phyloP scores from a whole-genome alignment of 2,888 invertebrate species.

The Trachelus stipa region DNA sequence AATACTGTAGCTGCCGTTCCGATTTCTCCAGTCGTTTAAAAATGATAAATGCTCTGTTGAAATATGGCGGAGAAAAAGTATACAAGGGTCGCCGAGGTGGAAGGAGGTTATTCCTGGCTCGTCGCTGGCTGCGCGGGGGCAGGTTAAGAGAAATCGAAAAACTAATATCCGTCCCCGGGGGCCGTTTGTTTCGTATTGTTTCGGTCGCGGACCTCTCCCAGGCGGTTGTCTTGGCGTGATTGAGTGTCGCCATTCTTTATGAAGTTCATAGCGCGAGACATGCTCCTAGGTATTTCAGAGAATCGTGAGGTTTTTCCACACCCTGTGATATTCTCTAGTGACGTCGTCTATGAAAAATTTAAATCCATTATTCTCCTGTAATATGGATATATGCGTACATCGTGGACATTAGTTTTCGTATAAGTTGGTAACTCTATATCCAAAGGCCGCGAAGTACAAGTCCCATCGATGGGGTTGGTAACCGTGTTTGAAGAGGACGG shows the following conservation, averaged over 20 bases:
- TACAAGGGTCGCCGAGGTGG: conserved; percentile 36
- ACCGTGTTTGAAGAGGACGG: conserved; percentile 35
- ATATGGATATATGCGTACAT: neutral
- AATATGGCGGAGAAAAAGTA: conserved; percentile 65
- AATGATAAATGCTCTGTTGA: conserved; percentile 63
- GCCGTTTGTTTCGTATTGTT: conserved; percentile 67
- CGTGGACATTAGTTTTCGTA: neutral
- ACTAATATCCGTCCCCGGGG: conserved; percentile 64
- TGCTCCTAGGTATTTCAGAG: neutral
- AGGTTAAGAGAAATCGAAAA: conserved; percentile 60
- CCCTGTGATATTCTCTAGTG: neutral
- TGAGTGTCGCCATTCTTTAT: conserved; percentile 65
- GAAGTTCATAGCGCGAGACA: conserved; percentile 17
- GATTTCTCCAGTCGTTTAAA: conserved; percentile 55
- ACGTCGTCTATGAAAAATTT: neutral
- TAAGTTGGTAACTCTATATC: too few species aligned
- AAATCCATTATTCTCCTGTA: neutral
- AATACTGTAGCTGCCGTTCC: conserved; percentile 24
- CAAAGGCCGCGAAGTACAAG: neutral
- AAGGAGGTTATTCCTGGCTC: conserved; percentile 20
- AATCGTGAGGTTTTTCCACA: neutral
- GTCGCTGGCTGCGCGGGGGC: conserved; percentile 15
- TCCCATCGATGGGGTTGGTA: neutral
- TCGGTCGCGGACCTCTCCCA: conserved; percentile 53
- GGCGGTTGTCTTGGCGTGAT: conserved; percentile 63